Conservation (phyloP, 2,113 vertebrate genomes). For the Xenus cinereus region DNA sequence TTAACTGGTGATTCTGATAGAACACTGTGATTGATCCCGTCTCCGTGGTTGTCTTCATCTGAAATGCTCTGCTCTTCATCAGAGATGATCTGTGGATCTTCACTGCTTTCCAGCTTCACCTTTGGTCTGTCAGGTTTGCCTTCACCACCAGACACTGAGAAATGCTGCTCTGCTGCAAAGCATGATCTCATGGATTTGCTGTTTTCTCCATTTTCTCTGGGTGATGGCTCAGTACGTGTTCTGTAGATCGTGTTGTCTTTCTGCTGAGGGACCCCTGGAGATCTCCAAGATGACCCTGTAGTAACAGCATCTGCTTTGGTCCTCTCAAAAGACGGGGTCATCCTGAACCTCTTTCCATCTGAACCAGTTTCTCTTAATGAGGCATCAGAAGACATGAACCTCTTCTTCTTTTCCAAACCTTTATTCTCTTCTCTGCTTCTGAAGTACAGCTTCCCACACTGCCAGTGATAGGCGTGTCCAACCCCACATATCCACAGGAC, state of each 20-base stretch:
- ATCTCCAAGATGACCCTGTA: neutral
- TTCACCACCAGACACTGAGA: rapidly evolving
- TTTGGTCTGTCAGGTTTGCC: neutral
- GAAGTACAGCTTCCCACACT: neutral
- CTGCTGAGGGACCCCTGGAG: neutral
- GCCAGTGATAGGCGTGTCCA: conserved; percentile 46
- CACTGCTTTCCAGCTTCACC: rapidly evolving
- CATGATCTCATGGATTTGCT: neutral
- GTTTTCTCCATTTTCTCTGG: neutral
- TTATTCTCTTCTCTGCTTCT: neutral
- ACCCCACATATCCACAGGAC: conserved; percentile 30
- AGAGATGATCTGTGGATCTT: neutral
- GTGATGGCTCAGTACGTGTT: neutral
- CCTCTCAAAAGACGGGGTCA: neutral
- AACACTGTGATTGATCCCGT: neutral
- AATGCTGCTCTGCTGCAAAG: neutral
- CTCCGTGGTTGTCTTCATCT: neutral
- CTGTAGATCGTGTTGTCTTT: rapidly evolving
- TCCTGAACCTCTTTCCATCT: neutral
- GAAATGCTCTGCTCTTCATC: neutral
- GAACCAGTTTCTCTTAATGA: neutral
- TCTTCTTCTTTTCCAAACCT: neutral
- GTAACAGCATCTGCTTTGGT: neutral
- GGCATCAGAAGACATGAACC: neutral
- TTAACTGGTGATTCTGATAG: neutral